Evolutionary conservation across 2,113 vertebrate genomes (phyloP), one percentile per base, ranked within the genome.

Genomic region (Cacatua alba): DNA sequence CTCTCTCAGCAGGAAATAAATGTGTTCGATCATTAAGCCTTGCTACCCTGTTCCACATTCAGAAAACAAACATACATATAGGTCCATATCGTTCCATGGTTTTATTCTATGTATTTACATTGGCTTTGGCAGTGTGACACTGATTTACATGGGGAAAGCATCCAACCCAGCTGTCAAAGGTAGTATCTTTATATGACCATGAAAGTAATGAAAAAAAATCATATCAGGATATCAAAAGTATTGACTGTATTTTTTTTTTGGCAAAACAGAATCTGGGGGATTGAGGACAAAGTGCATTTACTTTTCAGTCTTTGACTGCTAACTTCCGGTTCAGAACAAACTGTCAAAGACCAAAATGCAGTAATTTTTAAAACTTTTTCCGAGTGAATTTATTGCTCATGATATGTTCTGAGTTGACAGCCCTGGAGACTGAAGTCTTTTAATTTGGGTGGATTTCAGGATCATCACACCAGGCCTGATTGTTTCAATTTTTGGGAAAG

Each of bases 1-100:
- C 37, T 41, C 33, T 48, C 37, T 51, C 95, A 88, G 60, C 48
- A 84, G 80, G 90, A 88, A 88, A 84, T 65, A 86, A 92, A 82
- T 29, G 48, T 79, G 37, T 82, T 94, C 41, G 31, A 67, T 79
- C 72, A 82, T 95, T 91, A 92, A 95, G 24, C 44, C 31, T 77
- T 84, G 52, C 39, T 75, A 28, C 24, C 12, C 21, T 78, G 39
- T 75, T 94, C n/a, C 41, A 46, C 26, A 62, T 72, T 94, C 65
- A 82, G 82, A 82, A 76, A 92, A 93, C 11, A 81, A 75, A 78
- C 71, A 49, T 35, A 37, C 8, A 3, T 44, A 26, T 33, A 75
- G 7, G 26, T 65, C 49, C 5, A 11, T 44, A 33, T 16, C 0
- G 0, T 67, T 88, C 26, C 21, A 26, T 41, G 41, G 13, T 72